These are phyloP conservation scores for Tenthredo scrophulariae DNA, from an alignment of 2,888 invertebrate species.

Conservation along the genomic window DNA sequence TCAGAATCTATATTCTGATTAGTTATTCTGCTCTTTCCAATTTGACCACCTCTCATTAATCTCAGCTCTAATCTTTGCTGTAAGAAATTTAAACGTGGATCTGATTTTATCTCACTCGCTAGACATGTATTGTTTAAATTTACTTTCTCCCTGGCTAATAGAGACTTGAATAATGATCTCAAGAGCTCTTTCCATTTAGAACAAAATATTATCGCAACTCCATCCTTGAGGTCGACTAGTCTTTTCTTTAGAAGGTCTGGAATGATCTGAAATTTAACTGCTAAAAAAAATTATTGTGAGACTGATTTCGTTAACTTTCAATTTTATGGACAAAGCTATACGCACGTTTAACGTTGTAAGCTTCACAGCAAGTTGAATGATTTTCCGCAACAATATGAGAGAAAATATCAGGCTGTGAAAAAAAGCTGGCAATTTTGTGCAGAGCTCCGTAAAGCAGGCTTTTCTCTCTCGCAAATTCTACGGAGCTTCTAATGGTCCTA, in stretches of 20 bases:
- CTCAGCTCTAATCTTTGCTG: conserved; percentile 63
- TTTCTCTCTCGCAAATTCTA: conserved; percentile 54
- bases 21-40: conserved; percentile 64
- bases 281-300: conserved; percentile 71
- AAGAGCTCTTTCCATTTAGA: conserved; percentile 81
- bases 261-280: conserved; percentile 81
- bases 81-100: conserved; percentile 68
- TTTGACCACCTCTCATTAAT: conserved; percentile 58
- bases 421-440: conserved; percentile 62
- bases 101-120: conserved; percentile 57
- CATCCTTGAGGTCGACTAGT: conserved; percentile 79
- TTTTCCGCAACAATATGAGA: conserved; percentile 66
- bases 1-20: conserved; percentile 77
- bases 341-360: conserved; percentile 67
- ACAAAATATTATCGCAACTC: conserved; percentile 80
- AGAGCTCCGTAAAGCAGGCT: conserved; percentile 63
- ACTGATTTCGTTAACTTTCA: neutral
- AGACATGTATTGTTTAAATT: conserved; percentile 56
- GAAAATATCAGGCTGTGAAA: conserved; percentile 63
- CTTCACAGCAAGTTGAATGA: conserved; percentile 64
- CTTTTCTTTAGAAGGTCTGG: conserved; percentile 80
- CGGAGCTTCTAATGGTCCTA: conserved; percentile 64
- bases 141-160: conserved; percentile 71
- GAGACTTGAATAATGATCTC: conserved; percentile 78
- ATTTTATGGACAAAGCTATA: conserved; percentile 23